Percentiles rank a stretch among this genome's conserved stretches.
phyloP scores from a whole-genome alignment of 2,113 vertebrate species.

The Festucalex cinctus region DNA sequence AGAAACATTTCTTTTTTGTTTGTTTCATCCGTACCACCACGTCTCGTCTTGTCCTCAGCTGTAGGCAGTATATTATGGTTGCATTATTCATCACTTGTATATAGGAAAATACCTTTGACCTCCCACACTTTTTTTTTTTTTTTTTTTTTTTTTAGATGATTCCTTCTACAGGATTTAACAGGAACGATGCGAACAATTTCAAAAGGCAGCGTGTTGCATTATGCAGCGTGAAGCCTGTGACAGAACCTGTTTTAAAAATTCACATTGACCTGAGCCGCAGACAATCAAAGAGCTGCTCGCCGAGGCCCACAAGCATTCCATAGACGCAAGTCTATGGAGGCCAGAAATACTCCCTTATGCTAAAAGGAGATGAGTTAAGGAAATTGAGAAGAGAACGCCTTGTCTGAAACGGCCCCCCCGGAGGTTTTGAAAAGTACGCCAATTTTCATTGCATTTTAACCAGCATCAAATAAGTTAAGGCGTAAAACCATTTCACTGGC shows the following conservation, averaged over 20 bases:
- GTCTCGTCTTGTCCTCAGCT: background rate
- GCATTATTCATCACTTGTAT: background rate
- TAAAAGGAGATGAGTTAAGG: constrained; percentile 56
- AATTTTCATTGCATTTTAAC: constrained; percentile 24
- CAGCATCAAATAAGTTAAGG: constrained; percentile 18
- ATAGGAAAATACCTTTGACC: background rate
- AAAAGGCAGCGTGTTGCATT: constrained; percentile 13
- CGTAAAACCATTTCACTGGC: constrained; percentile 21
- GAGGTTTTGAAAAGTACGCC: constrained; percentile 5
- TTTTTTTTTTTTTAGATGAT: background rate
- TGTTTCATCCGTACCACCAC: background rate
- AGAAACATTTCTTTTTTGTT: background rate
- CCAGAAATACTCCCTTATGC: constrained; percentile 37
- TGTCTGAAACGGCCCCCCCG: constrained; percentile 32
- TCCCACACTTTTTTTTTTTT: background rate
- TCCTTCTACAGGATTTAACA: constrained; percentile 1
- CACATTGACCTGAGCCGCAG: constrained; percentile 33
- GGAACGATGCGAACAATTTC: constrained; percentile 5
- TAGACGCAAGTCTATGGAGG: constrained; percentile 26
- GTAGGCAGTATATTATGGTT: background rate
- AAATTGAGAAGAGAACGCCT: constrained; percentile 35
- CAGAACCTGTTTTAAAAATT: constrained; percentile 47
- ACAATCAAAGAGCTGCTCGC: constrained; percentile 45
- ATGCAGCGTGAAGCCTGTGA: constrained; percentile 20
- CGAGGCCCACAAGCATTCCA: constrained; percentile 18